phyloP scores from a whole-genome alignment of 2,113 vertebrate genomes.

The Rynchops niger region DNA sequence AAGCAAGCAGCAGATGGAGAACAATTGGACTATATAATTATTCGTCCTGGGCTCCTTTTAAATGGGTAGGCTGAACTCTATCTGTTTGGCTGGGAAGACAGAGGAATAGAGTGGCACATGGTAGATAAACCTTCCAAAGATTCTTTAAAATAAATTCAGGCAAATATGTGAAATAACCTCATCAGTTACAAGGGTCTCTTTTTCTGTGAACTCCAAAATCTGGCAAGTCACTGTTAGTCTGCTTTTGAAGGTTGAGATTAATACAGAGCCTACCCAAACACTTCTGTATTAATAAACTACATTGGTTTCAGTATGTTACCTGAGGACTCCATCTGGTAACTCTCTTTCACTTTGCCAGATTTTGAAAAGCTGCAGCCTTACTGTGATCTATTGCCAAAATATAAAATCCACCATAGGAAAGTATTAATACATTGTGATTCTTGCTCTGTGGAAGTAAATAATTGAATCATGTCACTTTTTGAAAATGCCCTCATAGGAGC shows the following conservation, averaged over 20 bases:
- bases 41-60: conserved; percentile 38
- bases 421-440: conserved; percentile 15
- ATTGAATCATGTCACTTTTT: conserved; percentile 29
- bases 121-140: conserved; percentile 4
- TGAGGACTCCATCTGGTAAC: conserved; percentile 61
- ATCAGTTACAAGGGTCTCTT: background rate
- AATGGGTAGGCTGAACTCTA: conserved; percentile 30
- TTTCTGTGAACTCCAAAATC: conserved; percentile 4
- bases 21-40: conserved; percentile 67
- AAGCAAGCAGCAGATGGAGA: conserved; percentile 60
- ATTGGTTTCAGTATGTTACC: conserved; percentile 64
- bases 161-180: conserved; percentile 23
- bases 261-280: conserved; percentile 38
- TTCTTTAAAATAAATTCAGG: conserved; percentile 14
- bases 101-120: conserved; percentile 14
- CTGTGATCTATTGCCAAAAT: conserved; percentile 56
- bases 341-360: conserved; percentile 39
- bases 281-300: conserved; percentile 54
- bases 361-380: conserved; percentile 39
- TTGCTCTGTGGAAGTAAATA: conserved; percentile 28
- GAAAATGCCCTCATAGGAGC: background rate
- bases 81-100: conserved; percentile 47
- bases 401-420: conserved; percentile 42
- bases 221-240: background rate
- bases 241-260: conserved; percentile 44